Base-by-base conservation (phyloP, 1,140 invertebrate genomes). In the Hormaphis cornu region DNA sequence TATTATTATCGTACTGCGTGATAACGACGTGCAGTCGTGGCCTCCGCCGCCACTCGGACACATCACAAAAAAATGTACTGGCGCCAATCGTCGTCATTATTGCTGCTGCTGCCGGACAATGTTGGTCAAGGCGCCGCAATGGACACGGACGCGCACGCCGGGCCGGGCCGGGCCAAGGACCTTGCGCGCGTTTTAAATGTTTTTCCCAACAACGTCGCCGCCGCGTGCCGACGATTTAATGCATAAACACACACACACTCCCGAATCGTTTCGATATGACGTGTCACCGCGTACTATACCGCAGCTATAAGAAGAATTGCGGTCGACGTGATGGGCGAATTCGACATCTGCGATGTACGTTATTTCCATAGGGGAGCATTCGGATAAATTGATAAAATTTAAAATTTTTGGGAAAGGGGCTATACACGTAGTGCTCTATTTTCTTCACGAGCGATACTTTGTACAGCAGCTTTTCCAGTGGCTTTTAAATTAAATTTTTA, bases 261-360 rank as follows among this genome's bases (percentile, higher is more conserved):
- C 28, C 61, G 61, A 66, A 66, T 66, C 61, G 61, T 66, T 66
- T 66, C 35, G 22, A 24, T 50, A 48, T 66, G n/a, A n/a, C n/a
- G 61, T 63, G 58, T 63, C 58, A 63, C 58, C 58, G 40, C 37
- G n/a, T n/a, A n/a, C n/a, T n/a, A n/a, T n/a, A n/a, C n/a, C n/a
- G n/a, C n/a, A n/a, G n/a, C n/a, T n/a, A n/a, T n/a, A n/a, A n/a
- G n/a, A n/a, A n/a, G n/a, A n/a, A n/a, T n/a, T n/a, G n/a, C n/a
- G n/a, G n/a, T n/a, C n/a, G n/a, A n/a, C n/a, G n/a, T n/a, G n/a
- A n/a, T n/a, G n/a, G n/a, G n/a, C n/a, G n/a, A n/a, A n/a, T n/a
- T n/a, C n/a, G n/a, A n/a, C n/a, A n/a, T n/a, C n/a, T n/a, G n/a
- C n/a, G n/a, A n/a, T n/a, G n/a, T n/a, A n/a, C n/a, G n/a, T n/a